Base-by-base conservation (phyloP, 1,140 invertebrate genomes). In the Drosophila cardini region DNA sequence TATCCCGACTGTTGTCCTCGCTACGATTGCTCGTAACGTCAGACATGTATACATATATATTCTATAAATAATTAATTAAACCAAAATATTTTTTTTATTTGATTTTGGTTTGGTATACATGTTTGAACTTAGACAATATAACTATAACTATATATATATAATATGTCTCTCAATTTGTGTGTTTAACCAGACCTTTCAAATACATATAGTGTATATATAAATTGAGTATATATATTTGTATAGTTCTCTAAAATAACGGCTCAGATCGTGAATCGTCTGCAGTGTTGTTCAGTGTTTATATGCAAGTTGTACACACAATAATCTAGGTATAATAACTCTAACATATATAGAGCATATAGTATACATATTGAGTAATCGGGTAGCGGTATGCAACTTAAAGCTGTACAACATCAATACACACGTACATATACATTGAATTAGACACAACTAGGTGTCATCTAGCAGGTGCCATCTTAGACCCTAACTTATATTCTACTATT, bases 61-160 rank as follows among this genome's bases (percentile, higher is more conserved):
- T 4, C 21, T 45, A 53, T 82, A 73, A 32, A 89, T 50, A 4
- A 43, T 52, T 15, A 52, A 55, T 55, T 85, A 90, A 76, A 81
- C 72, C 65, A 76, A 89, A 78, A 81, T 76, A 45, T 53, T 11
- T 73, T 73, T 11, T 78, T 75, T 80, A 73, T 86, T 87, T 58
- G 60, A 86, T 72, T 78, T 75, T 58, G 76, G 80, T 84, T 83
- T 79, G 80, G 80, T 89, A 89, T 87, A 89, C 84, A 90, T 70
- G 76, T 74, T 87, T 80, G 76, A 77, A 80, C 79, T 87, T 89
- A 79, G 52, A 45, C 64, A 71, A 78, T 81, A 67, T 61, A 62
- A 64, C 57, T 56, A 30, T 52, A 65, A 48, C 7, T 70, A 78
- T 81, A 67, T 72, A 63, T 76, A 78, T 69, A 48, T 48, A 56